Conservation (phyloP, 2,113 vertebrate species). For the Suricata suricatta region DNA sequence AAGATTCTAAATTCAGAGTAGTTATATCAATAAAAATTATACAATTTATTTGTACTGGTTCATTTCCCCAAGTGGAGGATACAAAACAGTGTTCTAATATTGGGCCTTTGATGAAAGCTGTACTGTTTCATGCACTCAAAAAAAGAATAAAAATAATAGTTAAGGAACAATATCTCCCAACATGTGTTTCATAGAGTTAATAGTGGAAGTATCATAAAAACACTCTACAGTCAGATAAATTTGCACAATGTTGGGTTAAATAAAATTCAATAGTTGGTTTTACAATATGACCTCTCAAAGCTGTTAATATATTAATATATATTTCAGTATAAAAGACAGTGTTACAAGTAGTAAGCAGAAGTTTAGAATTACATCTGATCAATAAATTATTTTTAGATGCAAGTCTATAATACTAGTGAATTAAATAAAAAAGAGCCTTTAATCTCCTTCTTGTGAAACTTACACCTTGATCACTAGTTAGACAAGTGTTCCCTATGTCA, state of each 20-base stretch:
- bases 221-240: neutral
- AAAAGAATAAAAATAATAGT: slow-evolving; percentile 12
- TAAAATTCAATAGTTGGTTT: neutral
- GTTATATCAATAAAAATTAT: neutral
- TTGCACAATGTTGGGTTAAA: neutral
- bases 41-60: neutral
- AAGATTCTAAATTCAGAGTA: slow-evolving; percentile 34
- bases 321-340: neutral
- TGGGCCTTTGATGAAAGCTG: neutral
- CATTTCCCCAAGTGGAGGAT: neutral
- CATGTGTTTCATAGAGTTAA: neutral
- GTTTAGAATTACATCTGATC: neutral
- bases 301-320: neutral
- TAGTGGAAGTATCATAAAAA: neutral
- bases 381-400: neutral
- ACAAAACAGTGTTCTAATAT: neutral
- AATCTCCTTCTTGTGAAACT: neutral
- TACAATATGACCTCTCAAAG: neutral
- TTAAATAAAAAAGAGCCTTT: neutral
- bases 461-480: neutral
- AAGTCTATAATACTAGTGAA: neutral
- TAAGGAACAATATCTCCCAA: neutral
- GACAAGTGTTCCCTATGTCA: neutral
- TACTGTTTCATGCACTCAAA: neutral
- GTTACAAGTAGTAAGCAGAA: neutral